Evolutionary conservation across 2,888 invertebrate genomes (phyloP).

Genomic region (Aphodius granarius): DNA sequence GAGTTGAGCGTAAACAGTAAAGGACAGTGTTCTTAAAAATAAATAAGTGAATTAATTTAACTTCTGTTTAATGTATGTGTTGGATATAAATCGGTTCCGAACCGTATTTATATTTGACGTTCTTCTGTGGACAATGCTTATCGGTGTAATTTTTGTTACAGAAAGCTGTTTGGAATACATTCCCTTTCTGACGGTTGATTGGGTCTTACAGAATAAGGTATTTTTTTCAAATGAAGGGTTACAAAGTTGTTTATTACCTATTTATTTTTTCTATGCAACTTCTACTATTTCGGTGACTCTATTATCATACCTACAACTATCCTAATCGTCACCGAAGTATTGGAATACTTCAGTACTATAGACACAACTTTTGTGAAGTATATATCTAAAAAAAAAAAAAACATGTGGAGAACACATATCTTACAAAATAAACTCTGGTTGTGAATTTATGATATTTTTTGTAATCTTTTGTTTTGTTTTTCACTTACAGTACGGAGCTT

Average conservation of each 20-base stretch:
- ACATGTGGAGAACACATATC: background rate
- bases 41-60: slow-evolving; percentile 19
- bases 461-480: slow-evolving; percentile 25
- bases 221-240: slow-evolving; percentile 29
- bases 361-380: background rate
- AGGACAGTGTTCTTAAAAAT: slow-evolving; percentile 24
- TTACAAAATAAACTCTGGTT: slow-evolving; percentile 17
- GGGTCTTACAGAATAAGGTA: slow-evolving; percentile 37
- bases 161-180: slow-evolving; percentile 35
- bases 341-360: background rate
- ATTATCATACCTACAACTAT: background rate
- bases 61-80: slow-evolving; percentile 27
- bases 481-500: slow-evolving; percentile 29
- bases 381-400: background rate
- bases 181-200: slow-evolving; percentile 31
- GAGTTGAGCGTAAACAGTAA: background rate
- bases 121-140: slow-evolving; percentile 26
- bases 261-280: background rate
- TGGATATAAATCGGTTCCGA: slow-evolving; percentile 27
- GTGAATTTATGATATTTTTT: background rate
- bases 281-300: background rate
- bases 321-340: background rate
- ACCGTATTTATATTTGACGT: slow-evolving; percentile 30
- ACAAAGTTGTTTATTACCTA: slow-evolving; percentile 18
- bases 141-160: slow-evolving; percentile 38